Evolutionary conservation across 2,888 invertebrate genomes (phyloP), one percentile per base, ranked within the genome.

Genomic region (Calliopum simillimum): DNA sequence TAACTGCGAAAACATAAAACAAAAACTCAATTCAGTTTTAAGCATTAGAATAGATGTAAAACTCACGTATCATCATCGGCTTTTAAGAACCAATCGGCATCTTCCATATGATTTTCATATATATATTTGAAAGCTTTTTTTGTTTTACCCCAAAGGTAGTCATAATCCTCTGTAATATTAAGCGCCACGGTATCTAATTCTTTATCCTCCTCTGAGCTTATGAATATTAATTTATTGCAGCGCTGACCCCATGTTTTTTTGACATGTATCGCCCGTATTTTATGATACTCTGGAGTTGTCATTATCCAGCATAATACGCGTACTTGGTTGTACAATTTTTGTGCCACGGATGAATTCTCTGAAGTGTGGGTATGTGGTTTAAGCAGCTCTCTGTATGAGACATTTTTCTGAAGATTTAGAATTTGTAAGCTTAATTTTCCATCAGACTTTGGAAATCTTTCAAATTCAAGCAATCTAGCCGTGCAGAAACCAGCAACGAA

Each of bases 21-120:
- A n/a, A 33, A 3, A 33, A 8, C 33, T 33, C 33, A 8, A 33
- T 8, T 8, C 8, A 33, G 8, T 33, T 33, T 43, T 2, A 56
- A 19, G 11, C n/a, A 41, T 55, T 25, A 3, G n/a, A 6, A 12
- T 46, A 6, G 16, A 14, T 33, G 12, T 13, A 41, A 3, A 3
- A 70, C 96, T 96, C 83, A 98, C 96, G 99, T 98, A 82, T 99
- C 98, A 86, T 99, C 99, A 81, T 99, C 99, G n/a, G 99, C 98
- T 86, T 99, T 99, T 80, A 98, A 88, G 85, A 99, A 98, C 97
- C 97, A 98, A 86, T 98, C 98, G 1, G 94, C 95, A 67, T 97
- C 90, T 76, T 96, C 89, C 63, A 92, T 87, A 83, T 97, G 92
- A 81, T 97, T 88, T 76, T 94, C 89, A 82, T 96, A 94, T 19